Evolutionary conservation across 2,888 invertebrate genomes (phyloP).

Genomic region (Camponotus fellah): DNA sequence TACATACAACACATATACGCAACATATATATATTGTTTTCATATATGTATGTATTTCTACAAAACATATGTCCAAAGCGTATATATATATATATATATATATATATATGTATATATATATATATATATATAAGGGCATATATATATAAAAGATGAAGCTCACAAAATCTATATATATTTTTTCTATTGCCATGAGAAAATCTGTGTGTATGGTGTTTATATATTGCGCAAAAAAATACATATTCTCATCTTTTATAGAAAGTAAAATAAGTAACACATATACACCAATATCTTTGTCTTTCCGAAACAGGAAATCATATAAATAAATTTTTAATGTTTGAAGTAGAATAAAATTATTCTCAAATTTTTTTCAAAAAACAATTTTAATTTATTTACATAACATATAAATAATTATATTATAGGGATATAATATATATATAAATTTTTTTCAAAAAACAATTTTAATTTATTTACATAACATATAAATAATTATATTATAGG

Average conservation of each 20-base stretch:
- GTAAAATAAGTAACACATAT: not conserved
- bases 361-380: slow-evolving; percentile 49
- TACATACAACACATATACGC: not conserved
- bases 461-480: not conserved
- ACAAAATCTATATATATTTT: not conserved
- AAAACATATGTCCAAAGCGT: not conserved
- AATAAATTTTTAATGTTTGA: slow-evolving; percentile 5
- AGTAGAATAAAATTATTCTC: not conserved
- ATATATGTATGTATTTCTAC: not conserved
- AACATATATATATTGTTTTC: not conserved
- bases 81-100: not conserved
- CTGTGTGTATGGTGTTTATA: not conserved
- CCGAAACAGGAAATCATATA: not conserved
- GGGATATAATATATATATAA: slow-evolving; percentile 11
- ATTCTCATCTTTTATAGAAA: not conserved
- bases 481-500: slow-evolving; percentile 20
- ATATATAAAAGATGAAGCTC: not conserved
- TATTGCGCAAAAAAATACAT: not conserved
- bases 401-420: slow-evolving; percentile 59
- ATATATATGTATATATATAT: too few species aligned
- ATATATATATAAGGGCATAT: too few species aligned
- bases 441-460: too few species aligned
- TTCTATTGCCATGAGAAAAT: not conserved
- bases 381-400: slow-evolving; percentile 62
- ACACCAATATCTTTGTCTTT: not conserved